Percentiles rank a stretch among this genome's conserved stretches.
These are phyloP conservation scores for Drosophila subpulchrella DNA, from an alignment of 1,140 invertebrate genomes.

Conservation along the genomic window DNA sequence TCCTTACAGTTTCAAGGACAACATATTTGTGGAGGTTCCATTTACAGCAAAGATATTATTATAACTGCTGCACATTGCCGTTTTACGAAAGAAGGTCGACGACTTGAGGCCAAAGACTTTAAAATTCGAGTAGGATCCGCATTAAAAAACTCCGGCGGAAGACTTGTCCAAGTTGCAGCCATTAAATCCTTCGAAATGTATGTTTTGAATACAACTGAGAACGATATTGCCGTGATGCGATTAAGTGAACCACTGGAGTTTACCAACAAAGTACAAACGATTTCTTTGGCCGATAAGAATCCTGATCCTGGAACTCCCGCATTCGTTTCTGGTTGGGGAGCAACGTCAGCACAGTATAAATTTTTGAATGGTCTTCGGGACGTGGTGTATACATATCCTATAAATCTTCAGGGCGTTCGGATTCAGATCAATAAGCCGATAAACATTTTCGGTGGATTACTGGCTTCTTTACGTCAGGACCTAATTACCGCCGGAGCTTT, in stretches of 20 bases:
- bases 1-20: background rate
- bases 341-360: background rate
- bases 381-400: background rate
- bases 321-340: background rate
- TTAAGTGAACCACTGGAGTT: slow-evolving; percentile 1
- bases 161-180: background rate
- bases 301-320: background rate
- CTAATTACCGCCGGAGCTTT: fast-evolving
- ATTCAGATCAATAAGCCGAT: too few species aligned
- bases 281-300: background rate
- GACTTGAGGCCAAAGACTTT: background rate
- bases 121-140: background rate
- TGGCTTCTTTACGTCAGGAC: too few species aligned
- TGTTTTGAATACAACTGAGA: fast-evolving
- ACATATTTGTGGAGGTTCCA: background rate
- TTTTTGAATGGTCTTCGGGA: too few species aligned
- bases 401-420: background rate
- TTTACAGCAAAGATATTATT: slow-evolving; percentile 5
- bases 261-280: background rate
- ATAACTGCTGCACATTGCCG: slow-evolving; percentile 2
- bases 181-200: background rate
- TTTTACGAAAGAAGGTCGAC: background rate
- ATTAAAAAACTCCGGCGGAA: background rate
- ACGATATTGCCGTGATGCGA: background rate
- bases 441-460: too few species aligned